Evolutionary conservation across 2,797 vertebrate species (phyloP), one percentile per base, ranked within the genome.

Genomic region (Phataginus tricuspis): DNA sequence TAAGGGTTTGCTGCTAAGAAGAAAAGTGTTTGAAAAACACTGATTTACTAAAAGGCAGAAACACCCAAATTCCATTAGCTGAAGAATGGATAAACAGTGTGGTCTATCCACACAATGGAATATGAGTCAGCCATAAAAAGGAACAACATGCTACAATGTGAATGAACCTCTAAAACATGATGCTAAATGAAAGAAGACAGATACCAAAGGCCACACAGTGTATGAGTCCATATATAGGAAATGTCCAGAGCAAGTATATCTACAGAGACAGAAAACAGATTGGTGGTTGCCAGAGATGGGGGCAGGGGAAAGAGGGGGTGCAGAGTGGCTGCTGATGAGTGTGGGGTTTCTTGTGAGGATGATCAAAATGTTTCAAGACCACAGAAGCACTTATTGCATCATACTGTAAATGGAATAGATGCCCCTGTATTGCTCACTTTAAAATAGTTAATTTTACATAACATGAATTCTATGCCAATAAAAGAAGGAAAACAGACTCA

Each of bases 251-350:
- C 0, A 9, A 51, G 61, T 10, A 49, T 51, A 72, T 55, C 68
- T 31, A 37, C 1, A 83, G 74, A 90, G n/a, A 69, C 29, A 34
- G 27, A 37, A 42, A 53, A 29, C 7, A 23, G 59, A 31, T 6
- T 25, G 23, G 23, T 42, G 49, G 16, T 15, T 21, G n/a, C 57
- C 71, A 34, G 68, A 31, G 27, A 0, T 18, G 1, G 74, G 34
- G 27, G 1, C 21, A 1, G 16, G 1, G 16, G 13, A 2, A 45
- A 45, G 11, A 2, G 4, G 4, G 8, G 14, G 31, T 11, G 42
- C 2, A 16, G 39, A 16, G 8, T 21, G 21, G 63, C 21, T 9
- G 23, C 25, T 69, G 39, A 29, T 0, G 45, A 68, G 34, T 4
- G 14, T 2, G 25, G 18, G 75, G 13, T n/a, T 93, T 66, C 66